phyloP scores from a whole-genome alignment of 2,113 vertebrate genomes.

The Rhagologus leucostigma region DNA sequence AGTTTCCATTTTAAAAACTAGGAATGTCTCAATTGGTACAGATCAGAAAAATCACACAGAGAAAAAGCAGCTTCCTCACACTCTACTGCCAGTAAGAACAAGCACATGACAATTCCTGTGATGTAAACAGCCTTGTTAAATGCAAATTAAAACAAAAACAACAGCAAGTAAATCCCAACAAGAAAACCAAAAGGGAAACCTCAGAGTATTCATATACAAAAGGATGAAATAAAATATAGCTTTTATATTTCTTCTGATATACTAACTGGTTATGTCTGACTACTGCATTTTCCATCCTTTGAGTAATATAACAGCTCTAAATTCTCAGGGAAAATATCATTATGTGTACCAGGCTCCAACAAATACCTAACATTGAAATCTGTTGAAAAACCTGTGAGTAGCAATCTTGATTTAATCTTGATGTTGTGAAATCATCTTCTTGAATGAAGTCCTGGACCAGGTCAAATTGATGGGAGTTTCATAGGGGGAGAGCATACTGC shows the following conservation, averaged over 20 bases:
- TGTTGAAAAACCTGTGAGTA: not conserved
- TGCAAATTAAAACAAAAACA: not conserved
- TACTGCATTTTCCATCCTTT: not conserved
- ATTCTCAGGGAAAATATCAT: not conserved
- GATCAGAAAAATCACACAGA: not conserved
- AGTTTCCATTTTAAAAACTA: not conserved
- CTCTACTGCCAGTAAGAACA: not conserved
- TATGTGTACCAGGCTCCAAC: not conserved
- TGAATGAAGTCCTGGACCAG: not conserved
- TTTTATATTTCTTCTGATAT: not conserved
- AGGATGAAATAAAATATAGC: not conserved
- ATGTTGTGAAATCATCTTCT: not conserved
- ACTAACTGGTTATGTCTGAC: not conserved
- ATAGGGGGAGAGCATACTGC: rapidly evolving
- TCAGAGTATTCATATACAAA: not conserved
- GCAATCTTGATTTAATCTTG: not conserved
- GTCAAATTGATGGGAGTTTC: not conserved
- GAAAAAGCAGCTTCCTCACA: not conserved
- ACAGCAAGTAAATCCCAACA: not conserved
- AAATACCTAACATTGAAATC: not conserved
- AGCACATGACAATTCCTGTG: not conserved
- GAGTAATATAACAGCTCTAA: not conserved
- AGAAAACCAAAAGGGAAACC: not conserved
- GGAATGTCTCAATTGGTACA: not conserved
- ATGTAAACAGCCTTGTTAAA: not conserved